Base-by-base conservation (phyloP, 2,888 invertebrate species). In the Stenolophus ochropezus region DNA sequence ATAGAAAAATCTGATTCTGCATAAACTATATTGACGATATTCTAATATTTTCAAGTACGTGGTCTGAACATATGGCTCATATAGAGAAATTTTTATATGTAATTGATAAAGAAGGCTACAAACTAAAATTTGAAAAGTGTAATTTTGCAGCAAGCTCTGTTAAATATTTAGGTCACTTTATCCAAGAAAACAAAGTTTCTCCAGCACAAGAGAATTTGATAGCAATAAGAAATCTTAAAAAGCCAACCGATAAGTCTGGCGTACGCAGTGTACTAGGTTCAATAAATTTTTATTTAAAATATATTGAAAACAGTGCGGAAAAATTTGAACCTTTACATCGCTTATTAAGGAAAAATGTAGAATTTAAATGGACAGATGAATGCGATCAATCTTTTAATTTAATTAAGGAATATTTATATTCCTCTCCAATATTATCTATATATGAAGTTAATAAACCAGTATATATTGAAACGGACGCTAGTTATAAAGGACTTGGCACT, bases 1-100 rank as follows among this genome's bases (percentile, higher is more conserved):
- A 65, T 65, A 14, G 42, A 16, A 65, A 18, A 14, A 65, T 61
- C 25, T 23, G 27, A 73, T 14, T 49, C 33, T 65, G 65, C 14
- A 14, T 65, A 65, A 82, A 82, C 49, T 82, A 82, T 51, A 82
- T 65, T 27, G 58, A 82, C 42, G 84, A 83, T 53, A 83, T 84
- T 18, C 61, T 84, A 21, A 82, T 84, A 33, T 84, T 82, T 56
- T 84, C 84, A n/a, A 75, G 82, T 80, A 79, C 71, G 2, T 83
- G 51, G 14, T 56, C 83, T 2, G 83, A 84, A 16, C 84, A 84
- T 77, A 6, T 84, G 5, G 21, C 79, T 69, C 49, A 61, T 27
- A 25, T 61, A 21, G 14, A 21, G 2, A 25, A 25, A 61, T 23
- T 25, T 25, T 21, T 61, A n/a, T 3, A 61, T 14, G 16, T 27